Conservation (phyloP, 35 echinoderm and acorn worm species). For the Apostichopus californicus region DNA sequence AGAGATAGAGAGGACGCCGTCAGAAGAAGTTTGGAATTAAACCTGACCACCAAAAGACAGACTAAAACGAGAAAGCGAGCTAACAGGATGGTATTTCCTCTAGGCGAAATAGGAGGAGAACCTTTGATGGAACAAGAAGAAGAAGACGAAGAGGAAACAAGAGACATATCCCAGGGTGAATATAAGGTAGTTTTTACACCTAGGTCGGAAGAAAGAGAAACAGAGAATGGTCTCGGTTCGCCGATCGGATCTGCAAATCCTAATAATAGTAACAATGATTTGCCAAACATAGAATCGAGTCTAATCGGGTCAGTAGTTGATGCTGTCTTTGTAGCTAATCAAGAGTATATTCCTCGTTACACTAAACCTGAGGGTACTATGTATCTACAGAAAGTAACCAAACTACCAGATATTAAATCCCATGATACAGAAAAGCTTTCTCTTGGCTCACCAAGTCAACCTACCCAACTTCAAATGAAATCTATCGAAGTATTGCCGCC, state of each 20-base stretch:
- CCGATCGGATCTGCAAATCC: not conserved
- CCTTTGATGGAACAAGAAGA: not conserved
- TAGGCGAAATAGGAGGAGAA: no score
- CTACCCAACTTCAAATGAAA: not conserved
- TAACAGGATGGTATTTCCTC: not conserved
- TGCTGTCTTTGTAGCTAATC: not conserved
- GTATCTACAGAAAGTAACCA: not conserved
- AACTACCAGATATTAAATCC: not conserved
- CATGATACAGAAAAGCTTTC: not conserved
- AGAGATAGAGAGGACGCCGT: constrained; percentile 7
- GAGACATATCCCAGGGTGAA: not conserved
- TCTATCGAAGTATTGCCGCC: not conserved
- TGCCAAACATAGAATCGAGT: not conserved
- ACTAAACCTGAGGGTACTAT: not conserved
- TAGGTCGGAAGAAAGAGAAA: not conserved
- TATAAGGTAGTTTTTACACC: not conserved
- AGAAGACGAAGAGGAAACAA: not conserved
- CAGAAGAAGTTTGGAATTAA: constrained; percentile 18
- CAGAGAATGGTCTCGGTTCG: not conserved
- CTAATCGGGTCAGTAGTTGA: not conserved
- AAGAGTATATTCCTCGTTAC: no score
- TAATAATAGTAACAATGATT: not conserved
- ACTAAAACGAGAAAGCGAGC: not conserved
- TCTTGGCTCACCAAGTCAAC: no score
- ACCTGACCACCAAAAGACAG: not conserved